Evolutionary conservation across 2,113 vertebrate genomes (phyloP), one percentile per base, ranked within the genome.

Genomic region (Apistogramma diplotaenia): DNA sequence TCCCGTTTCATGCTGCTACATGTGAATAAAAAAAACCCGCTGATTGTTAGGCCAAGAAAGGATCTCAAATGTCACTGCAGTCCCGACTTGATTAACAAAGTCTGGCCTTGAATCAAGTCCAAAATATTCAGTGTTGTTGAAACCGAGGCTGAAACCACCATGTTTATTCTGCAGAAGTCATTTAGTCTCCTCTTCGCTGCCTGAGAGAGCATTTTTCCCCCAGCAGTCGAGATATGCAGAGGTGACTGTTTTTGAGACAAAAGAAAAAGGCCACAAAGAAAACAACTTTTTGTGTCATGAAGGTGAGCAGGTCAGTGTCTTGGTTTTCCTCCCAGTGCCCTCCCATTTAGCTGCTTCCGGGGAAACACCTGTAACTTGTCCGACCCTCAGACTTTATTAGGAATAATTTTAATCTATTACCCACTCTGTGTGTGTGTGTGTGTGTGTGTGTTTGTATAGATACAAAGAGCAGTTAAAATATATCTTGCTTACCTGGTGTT

Each of bases 1-100:
- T 79, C 27, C 72, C 56, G 21, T 43, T 53, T 82, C 88, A 6
- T 87, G 87, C 71, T 85, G 74, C 61, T 74, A 84, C 89, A 85
- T 91, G 91, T 59, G 74, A 91, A 46, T 55, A 62, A 33, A 77
- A 33, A 80, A 31, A n/a, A 3, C 3, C 3, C 13, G 16, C 6
- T 2, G 3, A 35, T 29, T 29, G 11, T 78, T 8, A 67, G 40
- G 55, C 75, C 53, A 86, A 46, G 31, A 73, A 77, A 60, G 51
- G 18, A 77, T 77, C 65, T 83, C 1, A 13, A 37, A 31, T 55
- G 46, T 81, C 79, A 27, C 54, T 3, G 19, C 54, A 55, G 55
- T 55, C 49, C 15, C 1, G 4, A 29, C 74, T 58, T n/a, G 21
- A 87, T 80, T 29, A 85, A 71, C 35, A 33, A 53, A 55, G 73